phyloP scores from a whole-genome alignment of 2,888 invertebrate species.

The Leucoptera coffeella region DNA sequence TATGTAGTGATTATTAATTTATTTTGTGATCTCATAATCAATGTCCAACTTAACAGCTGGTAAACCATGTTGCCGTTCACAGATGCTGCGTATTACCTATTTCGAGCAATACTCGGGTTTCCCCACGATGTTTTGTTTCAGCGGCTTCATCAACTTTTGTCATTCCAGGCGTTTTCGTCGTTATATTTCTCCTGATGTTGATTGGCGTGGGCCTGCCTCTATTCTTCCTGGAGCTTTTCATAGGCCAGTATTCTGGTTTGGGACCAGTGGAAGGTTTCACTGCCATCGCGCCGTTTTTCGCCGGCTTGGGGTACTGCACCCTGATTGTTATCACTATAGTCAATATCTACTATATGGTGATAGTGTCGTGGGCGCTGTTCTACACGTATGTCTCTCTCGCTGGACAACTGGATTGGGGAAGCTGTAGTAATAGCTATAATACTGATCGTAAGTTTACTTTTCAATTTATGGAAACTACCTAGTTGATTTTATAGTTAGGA shows the following conservation, averaged over 20 bases:
- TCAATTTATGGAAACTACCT: too few species aligned
- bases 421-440: slow-evolving; percentile 59
- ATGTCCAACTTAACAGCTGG: too few species aligned
- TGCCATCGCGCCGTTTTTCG: slow-evolving; percentile 57
- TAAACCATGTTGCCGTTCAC: too few species aligned
- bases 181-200: slow-evolving; percentile 69
- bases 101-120: too few species aligned
- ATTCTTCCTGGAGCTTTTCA: slow-evolving; percentile 70
- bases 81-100: too few species aligned
- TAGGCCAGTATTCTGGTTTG: slow-evolving; percentile 73
- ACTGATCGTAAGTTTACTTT: slow-evolving; percentile 45
- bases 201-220: slow-evolving; percentile 72
- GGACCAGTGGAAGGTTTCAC: slow-evolving; percentile 63
- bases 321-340: slow-evolving; percentile 65
- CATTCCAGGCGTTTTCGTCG: slow-evolving; percentile 66
- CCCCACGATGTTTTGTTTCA: too few species aligned
- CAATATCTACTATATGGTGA: slow-evolving; percentile 74
- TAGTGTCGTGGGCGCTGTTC: slow-evolving; percentile 71
- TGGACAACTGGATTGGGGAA: slow-evolving; percentile 60
- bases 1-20: too few species aligned
- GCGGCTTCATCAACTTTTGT: too few species aligned
- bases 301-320: slow-evolving; percentile 61
- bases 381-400: slow-evolving; percentile 67
- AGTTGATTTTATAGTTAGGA: too few species aligned
- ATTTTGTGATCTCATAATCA: too few species aligned